Evolutionary conservation across 2,113 vertebrate species (phyloP).

Genomic region (Dipodomys spectabilis): DNA sequence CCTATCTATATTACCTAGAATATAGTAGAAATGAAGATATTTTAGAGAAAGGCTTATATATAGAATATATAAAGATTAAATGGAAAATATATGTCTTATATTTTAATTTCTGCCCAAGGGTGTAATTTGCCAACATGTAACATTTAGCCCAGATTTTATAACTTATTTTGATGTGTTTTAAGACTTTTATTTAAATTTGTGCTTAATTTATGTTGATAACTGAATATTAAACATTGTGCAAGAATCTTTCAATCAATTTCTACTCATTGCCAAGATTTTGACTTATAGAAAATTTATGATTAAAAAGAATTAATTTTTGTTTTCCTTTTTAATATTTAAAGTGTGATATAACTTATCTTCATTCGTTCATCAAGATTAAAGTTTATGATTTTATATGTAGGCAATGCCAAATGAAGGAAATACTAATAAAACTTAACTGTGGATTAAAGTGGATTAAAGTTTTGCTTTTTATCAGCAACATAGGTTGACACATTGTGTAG

Average conservation of each 20-base stretch:
- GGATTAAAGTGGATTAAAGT: constrained; percentile 39
- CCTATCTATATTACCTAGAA: neutral
- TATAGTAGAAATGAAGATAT: neutral
- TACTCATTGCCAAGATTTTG: constrained; percentile 47
- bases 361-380: constrained; percentile 59
- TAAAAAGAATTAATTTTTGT: constrained; percentile 70
- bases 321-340: constrained; percentile 80
- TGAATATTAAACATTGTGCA: constrained; percentile 35
- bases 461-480: neutral
- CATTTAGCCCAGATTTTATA: neutral
- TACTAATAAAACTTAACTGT: constrained; percentile 63
- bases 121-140: neutral
- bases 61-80: neutral
- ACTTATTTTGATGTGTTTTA: neutral
- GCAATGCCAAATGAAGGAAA: constrained; percentile 62
- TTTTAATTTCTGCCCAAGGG: constrained; percentile 22
- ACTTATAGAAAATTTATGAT: constrained; percentile 61
- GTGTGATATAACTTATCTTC: constrained; percentile 71
- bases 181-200: constrained; percentile 47
- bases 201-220: constrained; percentile 48
- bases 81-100: constrained; percentile 3
- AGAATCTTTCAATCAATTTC: constrained; percentile 33
- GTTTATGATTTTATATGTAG: constrained; percentile 58
- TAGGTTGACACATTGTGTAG: neutral
- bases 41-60: neutral